phyloP scores from a whole-genome alignment of 1,140 invertebrate genomes.

The Listronotus bonariensis region DNA sequence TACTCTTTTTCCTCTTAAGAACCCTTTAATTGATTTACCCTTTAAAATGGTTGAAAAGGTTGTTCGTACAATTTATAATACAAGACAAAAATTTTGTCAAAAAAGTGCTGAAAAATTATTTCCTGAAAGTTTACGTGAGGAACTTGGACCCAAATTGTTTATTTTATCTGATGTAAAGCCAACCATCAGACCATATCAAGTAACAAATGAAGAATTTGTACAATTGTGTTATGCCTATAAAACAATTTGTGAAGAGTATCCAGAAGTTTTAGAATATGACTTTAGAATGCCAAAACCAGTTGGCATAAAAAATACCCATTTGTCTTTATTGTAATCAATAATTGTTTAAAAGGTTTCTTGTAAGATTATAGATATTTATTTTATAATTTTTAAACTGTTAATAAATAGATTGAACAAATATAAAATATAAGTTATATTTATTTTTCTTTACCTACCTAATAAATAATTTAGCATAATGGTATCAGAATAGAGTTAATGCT shows the following conservation, averaged over 20 bases:
- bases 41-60: constrained; percentile 93
- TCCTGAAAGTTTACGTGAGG: constrained; percentile 68
- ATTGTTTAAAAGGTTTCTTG: background rate
- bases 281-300: constrained; percentile 62
- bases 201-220: constrained; percentile 79
- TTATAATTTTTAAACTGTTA: too few species aligned
- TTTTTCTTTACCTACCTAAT: too few species aligned
- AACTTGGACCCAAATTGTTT: constrained; percentile 72
- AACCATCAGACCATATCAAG: constrained; percentile 67
- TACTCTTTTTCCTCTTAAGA: constrained; percentile 76
- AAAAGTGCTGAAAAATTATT: constrained; percentile 76
- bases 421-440: too few species aligned
- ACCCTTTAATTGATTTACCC: constrained; percentile 77
- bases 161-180: constrained; percentile 75
- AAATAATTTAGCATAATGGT: too few species aligned
- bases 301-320: too few species aligned
- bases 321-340: too few species aligned
- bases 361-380: too few species aligned
- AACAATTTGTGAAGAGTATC: constrained; percentile 70
- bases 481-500: too few species aligned
- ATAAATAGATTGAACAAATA: too few species aligned
- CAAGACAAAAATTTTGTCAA: constrained; percentile 82
- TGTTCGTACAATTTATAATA: constrained; percentile 81
- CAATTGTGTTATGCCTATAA: constrained; percentile 78
- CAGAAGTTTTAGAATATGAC: constrained; percentile 73